Base-by-base conservation (phyloP, 92 coral and sea anemone genomes). In the Scolanthus callimorphus region DNA sequence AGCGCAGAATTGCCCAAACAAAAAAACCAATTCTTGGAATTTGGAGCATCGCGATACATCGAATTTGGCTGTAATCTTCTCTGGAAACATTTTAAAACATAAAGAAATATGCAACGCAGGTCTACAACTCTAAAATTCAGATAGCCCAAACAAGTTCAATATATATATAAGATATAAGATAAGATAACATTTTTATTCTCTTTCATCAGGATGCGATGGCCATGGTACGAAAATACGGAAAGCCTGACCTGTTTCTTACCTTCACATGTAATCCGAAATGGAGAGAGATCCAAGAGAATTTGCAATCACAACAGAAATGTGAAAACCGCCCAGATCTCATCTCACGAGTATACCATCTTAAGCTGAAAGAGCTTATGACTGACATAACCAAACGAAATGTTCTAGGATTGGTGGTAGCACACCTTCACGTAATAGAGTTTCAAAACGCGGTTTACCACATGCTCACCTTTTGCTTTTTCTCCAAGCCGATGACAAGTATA, bases 241-340 rank as follows among this genome's bases (percentile, higher is more conserved):
- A 27, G 59, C 63, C 69, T 17, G 69, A 62, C 27, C 69, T 62
- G 41, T 62, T 62, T 61, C 19, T 62, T 34, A 62, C 69, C 11
- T n/a, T 20, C 28, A 62, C 69, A 13, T n/a, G 30, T 23, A 62
- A 62, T 34, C 69, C 69, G 26, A 62, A 62, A 12, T 21, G 34
- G 41, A 23, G 17, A 27, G 69, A 62, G 39, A 62, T 62, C 59
- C 27, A 11, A 27, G 39, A 31, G 30, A 57, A 57, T 27, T n/a
- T 60, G n/a, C 11, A n/a, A 20, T 2, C 57, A 13, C 22, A 17
- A 37, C 11, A 48, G 17, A 2, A 4, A 6, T 17, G 3, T 22
- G 55, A 22, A n/a, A 15, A 57, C 17, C 63, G 63, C 12, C 63
- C 52, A 9, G 63, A 57, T 20, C 53, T 57, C 9, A 24, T 11